These are phyloP conservation scores for Achroia grisella DNA, from an alignment of 1,140 invertebrate species.

Conservation along the genomic window DNA sequence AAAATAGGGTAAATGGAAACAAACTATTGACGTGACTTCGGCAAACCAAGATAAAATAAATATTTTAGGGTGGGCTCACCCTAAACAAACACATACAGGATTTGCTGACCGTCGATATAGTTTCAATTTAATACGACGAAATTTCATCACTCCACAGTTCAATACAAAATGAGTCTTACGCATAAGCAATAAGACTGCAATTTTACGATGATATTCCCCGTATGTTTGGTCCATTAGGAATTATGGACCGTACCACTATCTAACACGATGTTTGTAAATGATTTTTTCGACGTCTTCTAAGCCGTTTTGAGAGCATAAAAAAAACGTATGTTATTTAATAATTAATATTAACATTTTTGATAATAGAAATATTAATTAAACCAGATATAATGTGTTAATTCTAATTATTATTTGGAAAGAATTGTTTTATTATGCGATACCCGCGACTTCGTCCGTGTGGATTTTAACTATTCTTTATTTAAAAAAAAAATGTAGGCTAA, in stretches of 20 bases:
- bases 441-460: too few species aligned
- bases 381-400: too few species aligned
- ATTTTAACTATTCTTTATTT: too few species aligned
- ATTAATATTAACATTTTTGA: background rate
- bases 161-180: constrained; percentile 27
- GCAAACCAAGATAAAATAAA: constrained; percentile 71
- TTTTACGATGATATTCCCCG: background rate
- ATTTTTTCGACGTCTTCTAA: constrained; percentile 21
- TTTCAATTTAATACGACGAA: constrained; percentile 69
- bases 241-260: constrained; percentile 10
- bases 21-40: constrained; percentile 68
- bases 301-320: constrained; percentile 10
- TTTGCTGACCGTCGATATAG: constrained; percentile 70
- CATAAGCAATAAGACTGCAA: constrained; percentile 7
- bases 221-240: too few species aligned
- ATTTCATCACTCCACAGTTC: constrained; percentile 49
- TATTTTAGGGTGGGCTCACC: constrained; percentile 69
- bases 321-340: constrained; percentile 3
- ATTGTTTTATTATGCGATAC: too few species aligned
- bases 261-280: constrained; percentile 29
- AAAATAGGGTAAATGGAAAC: constrained; percentile 55
- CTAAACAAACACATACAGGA: constrained; percentile 67
- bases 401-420: too few species aligned
- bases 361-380: too few species aligned
- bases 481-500: too few species aligned